Evolutionary conservation across 2,888 invertebrate genomes (phyloP), one percentile per base, ranked within the genome.

Genomic region (Apodemia mormo): DNA sequence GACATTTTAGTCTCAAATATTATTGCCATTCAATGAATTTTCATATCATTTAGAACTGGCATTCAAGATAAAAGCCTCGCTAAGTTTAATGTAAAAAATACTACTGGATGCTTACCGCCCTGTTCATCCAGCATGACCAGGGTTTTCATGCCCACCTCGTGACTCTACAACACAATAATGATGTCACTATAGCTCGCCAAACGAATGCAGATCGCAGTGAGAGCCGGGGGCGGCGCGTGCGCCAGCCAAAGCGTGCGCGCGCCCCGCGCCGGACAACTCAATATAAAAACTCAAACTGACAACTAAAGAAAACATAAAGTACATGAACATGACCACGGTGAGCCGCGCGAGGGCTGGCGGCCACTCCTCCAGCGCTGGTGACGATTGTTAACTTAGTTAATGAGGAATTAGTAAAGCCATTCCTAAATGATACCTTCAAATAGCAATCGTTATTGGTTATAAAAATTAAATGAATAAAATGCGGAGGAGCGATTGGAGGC

Each of bases 61-160:
- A 89, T 89, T 85, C 90, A 88, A 87, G 87, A 91, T 87, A 87
- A 83, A 92, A 92, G 92, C 92, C 90, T 85, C 87, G 87, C 91
- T 92, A 92, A 84, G 74, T 86, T 88, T 87, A 90, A 91, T 91
- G 89, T 91, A 85, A 54, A 88, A 85, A 91, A 83, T 89, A 86
- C 92, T 93, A 92, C 91, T 93, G 94, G 94, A 95, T 96, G 96
- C 98, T 98, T 97, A 99, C 98, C 98, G 97, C 99, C 99, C 97
- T 99, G 99, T 95, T 99, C 99, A 96, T 99, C 99, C 96, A 99
- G 96, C 97, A 98, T 98, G 94, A 99, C 99, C 95, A 99, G 97
- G 95, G 98, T 97, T 96, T 98, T 97, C 96, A 99, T 99, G 94
- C 99, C 99, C 94, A 98, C 99, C 96, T 99, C 99, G 96, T 99